These are phyloP conservation scores for Apis dorsata DNA, from an alignment of 1,140 invertebrate genomes.

Conservation along the genomic window DNA sequence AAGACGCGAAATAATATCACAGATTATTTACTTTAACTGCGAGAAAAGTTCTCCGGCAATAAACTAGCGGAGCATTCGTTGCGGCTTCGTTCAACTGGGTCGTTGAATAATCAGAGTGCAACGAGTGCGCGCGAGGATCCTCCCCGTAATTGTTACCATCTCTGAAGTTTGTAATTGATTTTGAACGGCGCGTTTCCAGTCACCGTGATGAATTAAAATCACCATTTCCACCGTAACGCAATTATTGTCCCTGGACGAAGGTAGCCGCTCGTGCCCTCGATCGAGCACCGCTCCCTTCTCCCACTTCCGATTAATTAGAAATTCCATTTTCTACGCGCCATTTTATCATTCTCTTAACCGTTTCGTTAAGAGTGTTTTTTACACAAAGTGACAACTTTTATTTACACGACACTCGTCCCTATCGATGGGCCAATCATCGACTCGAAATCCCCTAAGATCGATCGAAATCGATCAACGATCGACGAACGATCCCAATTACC, in stretches of 20 bases:
- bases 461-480: neutral
- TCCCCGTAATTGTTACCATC: conserved; percentile 50
- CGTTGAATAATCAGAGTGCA: conserved; percentile 58
- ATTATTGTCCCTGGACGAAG: conserved; percentile 53
- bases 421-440: too few relatives aligned
- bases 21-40: conserved; percentile 30
- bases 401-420: too few relatives aligned
- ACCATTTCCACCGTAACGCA: conserved; percentile 61
- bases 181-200: conserved; percentile 55
- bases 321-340: conserved; percentile 41
- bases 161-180: conserved; percentile 64
- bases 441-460: too few relatives aligned
- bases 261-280: neutral
- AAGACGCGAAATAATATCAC: conserved; percentile 14
- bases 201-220: conserved; percentile 65
- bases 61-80: conserved; percentile 40
- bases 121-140: conserved; percentile 10
- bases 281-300: neutral
- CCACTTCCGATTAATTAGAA: conserved; percentile 39
- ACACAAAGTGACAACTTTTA: too few relatives aligned
- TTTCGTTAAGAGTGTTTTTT: conserved; percentile 25
- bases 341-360: neutral
- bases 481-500: neutral
- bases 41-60: conserved; percentile 33
- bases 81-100: conserved; percentile 28